phyloP scores from a whole-genome alignment of 92 coral and sea anemone species.

The Epizoanthus illoricatus region DNA sequence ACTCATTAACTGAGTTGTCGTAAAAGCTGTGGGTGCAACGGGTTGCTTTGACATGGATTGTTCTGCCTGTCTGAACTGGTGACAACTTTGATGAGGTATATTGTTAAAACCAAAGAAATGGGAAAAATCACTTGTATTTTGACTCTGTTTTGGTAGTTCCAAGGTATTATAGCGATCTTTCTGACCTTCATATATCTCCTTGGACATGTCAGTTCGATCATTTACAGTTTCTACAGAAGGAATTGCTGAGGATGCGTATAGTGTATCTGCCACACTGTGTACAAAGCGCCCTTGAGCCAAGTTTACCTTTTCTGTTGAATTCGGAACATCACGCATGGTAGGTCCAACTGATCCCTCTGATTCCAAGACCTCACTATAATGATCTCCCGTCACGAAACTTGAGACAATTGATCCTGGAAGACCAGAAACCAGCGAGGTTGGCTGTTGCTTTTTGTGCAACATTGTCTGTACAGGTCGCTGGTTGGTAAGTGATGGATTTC shows the following conservation, averaged over 20 bases:
- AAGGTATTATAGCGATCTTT: not conserved
- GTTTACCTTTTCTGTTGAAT: not conserved
- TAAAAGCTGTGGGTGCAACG: not conserved
- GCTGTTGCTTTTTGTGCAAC: not conserved
- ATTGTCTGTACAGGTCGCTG: not conserved
- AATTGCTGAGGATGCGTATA: not conserved
- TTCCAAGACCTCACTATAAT: not conserved
- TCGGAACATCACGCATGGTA: not conserved
- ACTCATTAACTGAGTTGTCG: not conserved
- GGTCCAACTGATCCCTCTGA: not conserved
- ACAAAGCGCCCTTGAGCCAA: not conserved
- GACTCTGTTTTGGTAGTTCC: not conserved
- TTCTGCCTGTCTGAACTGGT: slow-evolving; percentile 7
- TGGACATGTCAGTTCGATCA: not conserved
- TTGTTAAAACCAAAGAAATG: not conserved
- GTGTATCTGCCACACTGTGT: not conserved
- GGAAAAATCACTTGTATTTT: not conserved
- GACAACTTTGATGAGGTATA: not conserved
- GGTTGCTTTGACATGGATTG: slow-evolving; percentile 10
- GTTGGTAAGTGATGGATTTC: not conserved
- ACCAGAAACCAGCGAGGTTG: not conserved
- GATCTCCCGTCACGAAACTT: not conserved
- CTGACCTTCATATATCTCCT: not conserved
- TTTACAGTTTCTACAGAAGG: not conserved
- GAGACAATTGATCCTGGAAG: not conserved